These are phyloP conservation scores for Antechinus flavipes DNA, from an alignment of 2,113 vertebrate genomes.

Conservation along the genomic window DNA sequence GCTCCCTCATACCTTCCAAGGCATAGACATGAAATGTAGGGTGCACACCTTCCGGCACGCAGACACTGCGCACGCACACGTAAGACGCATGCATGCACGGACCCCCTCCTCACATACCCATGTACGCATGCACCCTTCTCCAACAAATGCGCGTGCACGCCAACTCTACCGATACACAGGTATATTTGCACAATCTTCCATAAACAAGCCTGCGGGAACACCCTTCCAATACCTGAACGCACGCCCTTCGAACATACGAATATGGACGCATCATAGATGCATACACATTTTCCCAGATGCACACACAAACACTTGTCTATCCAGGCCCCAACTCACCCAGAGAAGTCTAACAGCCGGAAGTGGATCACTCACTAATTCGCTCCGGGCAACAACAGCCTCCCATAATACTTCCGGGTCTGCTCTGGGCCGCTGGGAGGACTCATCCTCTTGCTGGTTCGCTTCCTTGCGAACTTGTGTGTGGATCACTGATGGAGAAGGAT, in stretches of 20 bases:
- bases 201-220: not conserved
- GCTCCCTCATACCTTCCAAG: not conserved
- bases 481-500: not conserved
- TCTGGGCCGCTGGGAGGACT: not conserved
- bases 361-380: not conserved
- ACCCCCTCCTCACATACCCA: no score
- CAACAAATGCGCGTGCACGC: no score
- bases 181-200: no score
- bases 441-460: not conserved
- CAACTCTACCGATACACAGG: not conserved
- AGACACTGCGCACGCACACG: not conserved
- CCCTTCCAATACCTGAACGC: not conserved
- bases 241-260: not conserved
- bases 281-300: not conserved
- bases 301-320: not conserved
- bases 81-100: not conserved
- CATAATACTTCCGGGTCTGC: not conserved
- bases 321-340: not conserved
- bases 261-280: not conserved
- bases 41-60: not conserved
- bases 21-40: not conserved
- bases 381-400: not conserved
- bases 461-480: not conserved
- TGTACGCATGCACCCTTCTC: no score
- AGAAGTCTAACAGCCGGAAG: not conserved